These are phyloP conservation scores for Elgaria multicarinata DNA, from an alignment of 2,113 vertebrate genomes.

Conservation along the genomic window DNA sequence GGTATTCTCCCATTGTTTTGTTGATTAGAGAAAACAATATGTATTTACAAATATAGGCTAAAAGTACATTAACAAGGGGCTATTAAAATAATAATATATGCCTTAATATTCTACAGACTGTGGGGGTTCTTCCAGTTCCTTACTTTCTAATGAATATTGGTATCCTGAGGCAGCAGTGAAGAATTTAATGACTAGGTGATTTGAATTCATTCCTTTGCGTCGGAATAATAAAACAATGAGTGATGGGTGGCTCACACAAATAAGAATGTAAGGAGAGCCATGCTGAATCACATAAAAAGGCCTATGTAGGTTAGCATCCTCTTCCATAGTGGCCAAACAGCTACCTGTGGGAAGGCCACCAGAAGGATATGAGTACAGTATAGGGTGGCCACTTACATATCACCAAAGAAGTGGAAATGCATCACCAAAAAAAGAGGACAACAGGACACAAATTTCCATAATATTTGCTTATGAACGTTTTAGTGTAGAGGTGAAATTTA, in stretches of 20 bases:
- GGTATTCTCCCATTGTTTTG: conserved; percentile 13
- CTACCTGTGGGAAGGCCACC: too few species aligned
- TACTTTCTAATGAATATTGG: not conserved
- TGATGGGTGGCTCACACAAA: not conserved
- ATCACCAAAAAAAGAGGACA: too few species aligned
- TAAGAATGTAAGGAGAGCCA: too few species aligned
- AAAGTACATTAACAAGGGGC: not conserved
- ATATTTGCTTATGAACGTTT: too few species aligned
- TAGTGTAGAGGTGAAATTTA: too few species aligned
- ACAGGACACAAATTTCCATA: too few species aligned
- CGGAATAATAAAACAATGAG: not conserved
- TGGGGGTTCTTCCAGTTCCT: not conserved
- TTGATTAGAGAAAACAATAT: not conserved
- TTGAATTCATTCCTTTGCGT: not conserved
- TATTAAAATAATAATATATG: not conserved
- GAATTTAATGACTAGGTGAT: rapidly evolving
- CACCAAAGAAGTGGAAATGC: too few species aligned
- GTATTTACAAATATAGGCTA: not conserved
- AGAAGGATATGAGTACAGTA: too few species aligned
- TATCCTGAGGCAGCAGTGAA: not conserved
- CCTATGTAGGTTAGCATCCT: too few species aligned
- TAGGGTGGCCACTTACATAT: too few species aligned
- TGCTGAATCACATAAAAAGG: too few species aligned
- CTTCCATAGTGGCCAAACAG: too few species aligned
- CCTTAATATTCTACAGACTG: not conserved